Base-by-base conservation (phyloP, 2,888 invertebrate genomes). In the Panzeria rudis region DNA sequence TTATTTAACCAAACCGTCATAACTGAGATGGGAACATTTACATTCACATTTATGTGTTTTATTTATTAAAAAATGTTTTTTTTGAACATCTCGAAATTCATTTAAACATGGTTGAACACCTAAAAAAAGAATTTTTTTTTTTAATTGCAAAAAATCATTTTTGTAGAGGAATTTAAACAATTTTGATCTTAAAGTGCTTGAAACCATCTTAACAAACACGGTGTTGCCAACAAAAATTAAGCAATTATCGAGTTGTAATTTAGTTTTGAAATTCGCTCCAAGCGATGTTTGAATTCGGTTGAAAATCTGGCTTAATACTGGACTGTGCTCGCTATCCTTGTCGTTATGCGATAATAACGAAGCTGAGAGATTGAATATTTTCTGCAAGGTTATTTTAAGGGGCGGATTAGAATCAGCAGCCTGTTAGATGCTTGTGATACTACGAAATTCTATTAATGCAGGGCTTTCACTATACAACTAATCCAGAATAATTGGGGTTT, bases 21-120 rank as follows among this genome's bases (percentile, higher is more conserved):
- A 20, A 35, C 13, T n/a, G 62, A 61, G 50, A n/a, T 72, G 17
- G 41, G 3, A 72, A 23, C 29, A 38, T 59, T 56, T 59, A 35
- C 17, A 54, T 44, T 54, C 32, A 23, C 61, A 54, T 50, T 50
- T 29, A 56, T 23, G 25, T 47, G 20, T 64, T 66, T 56, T 44
- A 64, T 71, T 71, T 71, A 54, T 64, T 72, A 29, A 54, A 4
- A 29, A 29, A 20, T 44, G 38, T 29, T 35, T 29, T 52, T 64
- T n/a, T 38, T 50, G 32, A n/a, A 25, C 50, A 59, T 11, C 3
- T 9, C 15, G 41, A 59, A 72, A 66, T 47, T 25, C 38, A 66
- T 73, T 80, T 72, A 64, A 59, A 56, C 56, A 66, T 80, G 66
- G 66, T 52, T 80, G 66, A 80, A 68, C 73, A 32, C 80, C 66